phyloP scores from a whole-genome alignment of 2,888 invertebrate genomes.

The Netelia inedita region DNA sequence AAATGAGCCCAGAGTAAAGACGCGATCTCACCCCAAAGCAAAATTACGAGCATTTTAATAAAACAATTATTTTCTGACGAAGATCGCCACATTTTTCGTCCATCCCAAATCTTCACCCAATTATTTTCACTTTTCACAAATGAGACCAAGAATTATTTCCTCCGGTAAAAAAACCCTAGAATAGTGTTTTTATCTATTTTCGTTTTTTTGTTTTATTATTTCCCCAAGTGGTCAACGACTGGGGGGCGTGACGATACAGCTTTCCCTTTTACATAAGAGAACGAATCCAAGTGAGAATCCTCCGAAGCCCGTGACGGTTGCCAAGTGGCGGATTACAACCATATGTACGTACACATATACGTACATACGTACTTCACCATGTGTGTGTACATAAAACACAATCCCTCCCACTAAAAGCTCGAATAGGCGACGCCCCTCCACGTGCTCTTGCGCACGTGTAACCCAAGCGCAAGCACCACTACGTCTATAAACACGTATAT shows the following conservation, averaged over 20 bases:
- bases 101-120: too few relatives aligned
- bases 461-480: constrained; percentile 12
- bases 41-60: too few relatives aligned
- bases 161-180: not conserved
- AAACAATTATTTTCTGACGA: too few relatives aligned
- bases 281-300: constrained; percentile 54
- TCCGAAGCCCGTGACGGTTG: constrained; percentile 29
- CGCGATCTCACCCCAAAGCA: too few relatives aligned
- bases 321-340: constrained; percentile 57
- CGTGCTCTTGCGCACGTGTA: constrained; percentile 76
- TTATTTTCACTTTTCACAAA: too few relatives aligned
- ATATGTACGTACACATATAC: not conserved
- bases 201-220: too few relatives aligned
- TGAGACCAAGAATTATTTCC: too few relatives aligned
- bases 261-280: not conserved
- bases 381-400: constrained; percentile 28
- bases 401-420: constrained; percentile 57
- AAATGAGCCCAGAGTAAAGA: too few relatives aligned
- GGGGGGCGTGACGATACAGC: not conserved
- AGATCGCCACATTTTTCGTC: too few relatives aligned
- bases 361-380: not conserved
- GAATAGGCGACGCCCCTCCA: constrained; percentile 80
- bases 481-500: not conserved
- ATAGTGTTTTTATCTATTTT: not conserved
- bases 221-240: not conserved